Base-by-base conservation (phyloP, 2,797 vertebrate genomes). In the Centropyge bicolor region DNA sequence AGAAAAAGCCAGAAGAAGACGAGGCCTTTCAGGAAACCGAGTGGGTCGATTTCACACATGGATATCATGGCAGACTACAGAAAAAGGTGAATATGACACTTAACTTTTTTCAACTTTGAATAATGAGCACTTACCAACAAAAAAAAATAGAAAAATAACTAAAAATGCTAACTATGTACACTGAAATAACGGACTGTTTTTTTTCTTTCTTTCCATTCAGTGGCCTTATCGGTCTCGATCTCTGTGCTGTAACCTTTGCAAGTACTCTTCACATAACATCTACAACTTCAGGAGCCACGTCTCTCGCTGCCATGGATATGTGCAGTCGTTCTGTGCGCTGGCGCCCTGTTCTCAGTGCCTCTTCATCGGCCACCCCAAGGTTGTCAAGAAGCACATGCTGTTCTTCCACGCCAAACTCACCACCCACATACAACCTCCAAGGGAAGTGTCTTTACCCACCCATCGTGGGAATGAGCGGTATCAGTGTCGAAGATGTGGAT, bases 161-260 rank as follows among this genome's bases (percentile, higher is more conserved):
- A 0, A 55, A 70, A 36, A 59, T 59, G 5, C n/a, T 52, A 22
- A 35, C 49, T 11, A 0, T 19, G 4, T 20, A 24, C 17, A 60
- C 22, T 41, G 10, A 60, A 24, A 35, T 13, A 41, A 45, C n/a
- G 35, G 36, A 49, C 35, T 49, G 2, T 14, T 22, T 63, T 64
- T 62, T 62, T 27, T 27, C 1, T 49, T 5, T 66, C 16, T 61
- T 8, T 65, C 45, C 73, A 7, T 69, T 22, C 93, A 99, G 98
- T 95, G 95, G 95, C 95, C 95, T 64, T 99, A 99, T 74, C 96
- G 98, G 72, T 96, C 97, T 68, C 96, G 95, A 85, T 92, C 96
- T 0, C 95, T 98, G 89, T 99, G 98, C 93, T 99, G 98, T 80
- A 95, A 88, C 83, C 93, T 99, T 87, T 99, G 98, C 92, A 97